Percentiles rank a stretch among this genome's conserved stretches.
Evolutionary conservation across 2,888 invertebrate species (phyloP).

Genomic region (Agrochola macilenta): DNA sequence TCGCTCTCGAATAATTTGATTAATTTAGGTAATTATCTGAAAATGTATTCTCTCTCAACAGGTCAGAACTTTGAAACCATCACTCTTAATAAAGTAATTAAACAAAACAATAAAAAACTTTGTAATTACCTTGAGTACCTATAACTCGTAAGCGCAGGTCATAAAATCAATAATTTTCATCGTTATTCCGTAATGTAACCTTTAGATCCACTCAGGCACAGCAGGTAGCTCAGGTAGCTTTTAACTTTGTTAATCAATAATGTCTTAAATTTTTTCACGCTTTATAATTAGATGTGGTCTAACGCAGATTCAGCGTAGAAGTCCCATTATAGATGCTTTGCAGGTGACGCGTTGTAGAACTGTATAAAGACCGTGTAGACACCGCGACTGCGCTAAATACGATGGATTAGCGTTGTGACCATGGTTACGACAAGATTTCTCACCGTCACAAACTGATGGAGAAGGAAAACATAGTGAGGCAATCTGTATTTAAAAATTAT

Average conservation of each 20-base stretch:
- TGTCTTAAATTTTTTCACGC: not conserved
- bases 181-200: not conserved
- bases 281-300: not conserved
- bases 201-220: slow-evolving; percentile 6
- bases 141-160: slow-evolving; percentile 26
- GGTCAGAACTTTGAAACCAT: not conserved
- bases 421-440: not conserved
- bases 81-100: slow-evolving; percentile 36
- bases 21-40: not conserved
- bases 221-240: not conserved
- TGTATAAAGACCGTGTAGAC: not conserved
- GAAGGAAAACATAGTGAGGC: not conserved
- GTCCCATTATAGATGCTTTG: not conserved
- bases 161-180: slow-evolving; percentile 20
- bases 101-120: slow-evolving; percentile 46
- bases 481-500: not conserved
- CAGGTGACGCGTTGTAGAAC: not conserved
- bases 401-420: not conserved
- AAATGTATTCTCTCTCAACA: not conserved
- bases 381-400: not conserved
- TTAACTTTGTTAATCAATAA: slow-evolving; percentile 1
- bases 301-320: not conserved
- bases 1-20: not conserved
- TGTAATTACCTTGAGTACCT: slow-evolving; percentile 25
- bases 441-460: not conserved